These are phyloP conservation scores for Arenicola marina DNA, from an alignment of 2,888 invertebrate genomes.

Conservation along the genomic window DNA sequence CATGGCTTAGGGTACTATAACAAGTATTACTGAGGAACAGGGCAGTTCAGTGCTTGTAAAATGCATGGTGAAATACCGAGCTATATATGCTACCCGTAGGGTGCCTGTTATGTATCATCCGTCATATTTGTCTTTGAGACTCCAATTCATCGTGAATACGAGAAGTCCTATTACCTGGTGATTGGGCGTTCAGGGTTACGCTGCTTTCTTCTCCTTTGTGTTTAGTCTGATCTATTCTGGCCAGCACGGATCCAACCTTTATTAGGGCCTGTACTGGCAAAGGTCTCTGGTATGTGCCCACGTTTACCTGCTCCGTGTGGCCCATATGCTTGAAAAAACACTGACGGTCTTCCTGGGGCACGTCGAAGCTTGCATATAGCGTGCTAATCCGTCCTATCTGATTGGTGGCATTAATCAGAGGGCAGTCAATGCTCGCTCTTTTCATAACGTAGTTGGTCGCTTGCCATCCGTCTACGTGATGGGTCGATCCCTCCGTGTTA, in stretches of 20 bases:
- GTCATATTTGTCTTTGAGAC: no score
- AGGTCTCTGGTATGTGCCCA: slow-evolving; percentile 8
- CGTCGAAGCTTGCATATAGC: not conserved
- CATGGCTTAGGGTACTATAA: no score
- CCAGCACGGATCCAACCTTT: not conserved
- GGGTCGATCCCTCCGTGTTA: not conserved
- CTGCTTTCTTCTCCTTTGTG: no score
- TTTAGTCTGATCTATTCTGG: no score
- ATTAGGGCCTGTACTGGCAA: not conserved
- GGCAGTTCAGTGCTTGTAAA: no score
- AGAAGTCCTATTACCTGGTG: no score
- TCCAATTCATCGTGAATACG: no score
- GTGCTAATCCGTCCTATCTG: not conserved
- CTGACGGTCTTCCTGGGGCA: not conserved
- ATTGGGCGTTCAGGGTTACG: no score
- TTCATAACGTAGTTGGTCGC: not conserved
- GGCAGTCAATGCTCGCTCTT: not conserved
- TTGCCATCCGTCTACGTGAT: not conserved
- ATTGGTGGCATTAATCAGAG: not conserved
- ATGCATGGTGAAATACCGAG: no score
- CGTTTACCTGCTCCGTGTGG: not conserved
- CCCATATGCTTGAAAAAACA: not conserved
- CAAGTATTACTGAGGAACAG: no score
- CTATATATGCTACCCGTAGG: no score
- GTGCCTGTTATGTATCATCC: no score